These are phyloP conservation scores for Callopanchax toddi DNA, from an alignment of 2,113 vertebrate species.

Conservation along the genomic window DNA sequence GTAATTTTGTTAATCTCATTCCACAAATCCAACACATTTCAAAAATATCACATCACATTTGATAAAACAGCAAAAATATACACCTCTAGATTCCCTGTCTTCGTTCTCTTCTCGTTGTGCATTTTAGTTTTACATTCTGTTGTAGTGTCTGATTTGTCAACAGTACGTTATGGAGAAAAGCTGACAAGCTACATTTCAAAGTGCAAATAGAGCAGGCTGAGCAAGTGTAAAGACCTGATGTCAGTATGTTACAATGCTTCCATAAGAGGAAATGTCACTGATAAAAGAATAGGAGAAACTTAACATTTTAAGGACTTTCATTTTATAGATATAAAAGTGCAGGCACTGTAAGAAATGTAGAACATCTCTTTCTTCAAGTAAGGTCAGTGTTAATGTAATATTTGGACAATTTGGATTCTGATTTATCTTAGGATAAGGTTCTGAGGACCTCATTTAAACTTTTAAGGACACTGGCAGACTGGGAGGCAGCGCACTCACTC, in stretches of 20 bases:
- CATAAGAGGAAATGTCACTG: slow-evolving; percentile 63
- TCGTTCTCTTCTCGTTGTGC: slow-evolving; percentile 77
- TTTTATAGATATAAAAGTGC: slow-evolving; percentile 71
- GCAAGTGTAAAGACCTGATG: slow-evolving; percentile 69
- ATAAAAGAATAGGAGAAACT: slow-evolving; percentile 59
- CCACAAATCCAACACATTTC: slow-evolving; percentile 58
- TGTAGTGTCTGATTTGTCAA: slow-evolving; percentile 61
- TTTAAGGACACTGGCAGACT: slow-evolving; percentile 81
- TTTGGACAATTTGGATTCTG: slow-evolving; percentile 27
- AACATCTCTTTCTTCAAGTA: slow-evolving; percentile 75
- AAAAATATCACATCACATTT: slow-evolving; percentile 68
- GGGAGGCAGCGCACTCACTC: slow-evolving; percentile 79
- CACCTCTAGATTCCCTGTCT: slow-evolving; percentile 60
- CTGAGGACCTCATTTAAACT: slow-evolving; percentile 84
- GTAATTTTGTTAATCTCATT: slow-evolving; percentile 64
- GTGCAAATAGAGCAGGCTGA: slow-evolving; percentile 77
- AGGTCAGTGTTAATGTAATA: slow-evolving; percentile 59
- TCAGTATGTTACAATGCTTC: slow-evolving; percentile 42
- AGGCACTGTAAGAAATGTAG: slow-evolving; percentile 78
- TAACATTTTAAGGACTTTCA: slow-evolving; percentile 46
- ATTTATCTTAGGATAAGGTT: slow-evolving; percentile 46
- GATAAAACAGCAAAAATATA: slow-evolving; percentile 72
- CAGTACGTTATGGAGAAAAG: slow-evolving; percentile 56
- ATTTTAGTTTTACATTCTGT: slow-evolving; percentile 75
- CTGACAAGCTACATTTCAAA: slow-evolving; percentile 75